phyloP scores from a whole-genome alignment of 1,140 invertebrate genomes.

The Nasonia longicornis region DNA sequence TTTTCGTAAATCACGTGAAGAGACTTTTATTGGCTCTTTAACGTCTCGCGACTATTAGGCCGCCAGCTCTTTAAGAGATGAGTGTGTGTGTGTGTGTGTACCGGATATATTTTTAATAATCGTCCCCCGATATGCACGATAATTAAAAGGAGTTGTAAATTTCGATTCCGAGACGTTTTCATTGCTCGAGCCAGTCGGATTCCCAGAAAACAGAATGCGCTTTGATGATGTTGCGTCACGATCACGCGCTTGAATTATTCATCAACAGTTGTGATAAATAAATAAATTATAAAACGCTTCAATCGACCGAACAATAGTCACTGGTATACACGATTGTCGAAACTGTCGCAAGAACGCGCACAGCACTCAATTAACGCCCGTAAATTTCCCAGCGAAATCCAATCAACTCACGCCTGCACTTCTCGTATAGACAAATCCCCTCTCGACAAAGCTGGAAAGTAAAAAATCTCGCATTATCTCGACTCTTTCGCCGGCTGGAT shows the following conservation, averaged over 20 bases:
- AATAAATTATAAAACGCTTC: not conserved
- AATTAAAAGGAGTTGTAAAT: not conserved
- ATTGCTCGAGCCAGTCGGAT: not conserved
- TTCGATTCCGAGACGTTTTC: constrained; percentile 15
- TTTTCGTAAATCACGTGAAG: constrained; percentile 20
- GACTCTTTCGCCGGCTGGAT: not conserved
- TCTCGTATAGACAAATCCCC: constrained; percentile 3
- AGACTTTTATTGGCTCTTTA: constrained; percentile 34
- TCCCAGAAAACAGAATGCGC: not conserved
- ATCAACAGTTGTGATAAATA: not conserved
- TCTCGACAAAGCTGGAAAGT: not conserved
- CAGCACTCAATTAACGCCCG: constrained; percentile 36
- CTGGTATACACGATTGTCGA: not conserved
- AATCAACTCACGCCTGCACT: constrained; percentile 1
- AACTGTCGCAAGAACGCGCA: constrained; percentile 7
- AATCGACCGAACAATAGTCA: not conserved
- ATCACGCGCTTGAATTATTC: not conserved
- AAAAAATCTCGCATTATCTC: constrained; percentile 31
- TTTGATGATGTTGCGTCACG: not conserved
- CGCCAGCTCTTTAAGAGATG: not conserved
- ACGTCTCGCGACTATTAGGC: constrained; percentile 15
- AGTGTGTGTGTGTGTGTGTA: not conserved
- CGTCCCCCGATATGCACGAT: not conserved
- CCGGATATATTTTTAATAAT: constrained; percentile 37
- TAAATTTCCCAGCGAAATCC: constrained; percentile 37